A percentile compares a stretch with the other conserved stretches of the same genome.
Conservation (phyloP, 1,140 invertebrate species). For the Protaetia brevitarsis region DNA sequence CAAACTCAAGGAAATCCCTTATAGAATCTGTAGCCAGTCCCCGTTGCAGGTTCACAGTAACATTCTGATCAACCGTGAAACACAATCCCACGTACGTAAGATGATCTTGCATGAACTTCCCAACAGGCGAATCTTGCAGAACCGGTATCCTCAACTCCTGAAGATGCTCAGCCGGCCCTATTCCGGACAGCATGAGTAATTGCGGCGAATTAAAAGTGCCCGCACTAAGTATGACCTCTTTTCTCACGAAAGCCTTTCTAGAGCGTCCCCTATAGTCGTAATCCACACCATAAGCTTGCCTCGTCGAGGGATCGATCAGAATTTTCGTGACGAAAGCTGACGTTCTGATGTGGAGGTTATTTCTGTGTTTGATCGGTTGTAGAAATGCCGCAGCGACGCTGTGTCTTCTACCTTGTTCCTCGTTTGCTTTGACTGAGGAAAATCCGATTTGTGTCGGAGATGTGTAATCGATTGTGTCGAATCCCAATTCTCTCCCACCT, state of each 20-base stretch:
- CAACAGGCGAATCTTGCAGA: slow-evolving; percentile 65
- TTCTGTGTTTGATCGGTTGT: slow-evolving; percentile 55
- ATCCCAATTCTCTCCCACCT: slow-evolving; percentile 67
- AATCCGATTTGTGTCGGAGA: slow-evolving; percentile 82
- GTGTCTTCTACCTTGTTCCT: slow-evolving; percentile 53
- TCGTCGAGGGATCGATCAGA: slow-evolving; percentile 55
- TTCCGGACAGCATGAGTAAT: slow-evolving; percentile 60
- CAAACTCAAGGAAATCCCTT: slow-evolving; percentile 13
- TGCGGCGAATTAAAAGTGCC: slow-evolving; percentile 53
- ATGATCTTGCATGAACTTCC: slow-evolving; percentile 72
- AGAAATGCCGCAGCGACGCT: slow-evolving; percentile 59
- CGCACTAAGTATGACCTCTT: slow-evolving; percentile 37
- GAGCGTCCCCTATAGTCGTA: slow-evolving; percentile 51
- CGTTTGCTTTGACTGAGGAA: slow-evolving; percentile 80
- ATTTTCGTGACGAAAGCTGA: slow-evolving; percentile 60
- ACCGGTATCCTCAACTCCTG: slow-evolving; percentile 62
- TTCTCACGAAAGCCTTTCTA: slow-evolving; percentile 26
- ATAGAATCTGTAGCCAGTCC: background rate
- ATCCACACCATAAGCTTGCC: slow-evolving; percentile 60
- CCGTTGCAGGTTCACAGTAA: background rate
- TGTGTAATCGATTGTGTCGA: slow-evolving; percentile 73
- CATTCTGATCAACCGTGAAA: slow-evolving; percentile 54
- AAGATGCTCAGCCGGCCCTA: slow-evolving; percentile 56
- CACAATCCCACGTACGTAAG: slow-evolving; percentile 63
- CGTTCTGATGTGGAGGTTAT: slow-evolving; percentile 63